Conservation (phyloP, 2,888 invertebrate species). For the Nomada fabriciana region DNA sequence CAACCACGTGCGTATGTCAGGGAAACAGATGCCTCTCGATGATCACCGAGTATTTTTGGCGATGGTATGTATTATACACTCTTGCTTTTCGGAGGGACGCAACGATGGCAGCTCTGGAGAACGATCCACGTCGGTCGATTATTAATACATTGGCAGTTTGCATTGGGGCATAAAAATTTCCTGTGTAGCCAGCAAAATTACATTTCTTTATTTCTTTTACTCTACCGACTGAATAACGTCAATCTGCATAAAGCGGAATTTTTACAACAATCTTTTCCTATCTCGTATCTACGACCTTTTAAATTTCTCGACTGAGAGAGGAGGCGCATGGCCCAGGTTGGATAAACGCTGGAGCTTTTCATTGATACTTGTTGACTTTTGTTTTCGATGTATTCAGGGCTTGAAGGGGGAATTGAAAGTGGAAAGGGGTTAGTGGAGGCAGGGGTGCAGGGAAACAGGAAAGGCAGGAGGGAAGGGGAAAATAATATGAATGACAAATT, state of each 20-base stretch:
- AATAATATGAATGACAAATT: too few relatives aligned
- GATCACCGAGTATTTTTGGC: constrained; percentile 62
- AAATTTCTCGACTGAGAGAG: not conserved
- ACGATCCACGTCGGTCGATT: constrained; percentile 8
- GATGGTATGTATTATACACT: constrained; percentile 8
- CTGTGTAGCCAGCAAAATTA: too few relatives aligned
- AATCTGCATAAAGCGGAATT: too few relatives aligned
- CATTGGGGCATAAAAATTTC: too few relatives aligned
- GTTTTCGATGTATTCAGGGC: not conserved
- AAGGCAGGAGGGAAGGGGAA: too few relatives aligned
- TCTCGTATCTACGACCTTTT: not conserved
- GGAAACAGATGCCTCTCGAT: constrained; percentile 66
- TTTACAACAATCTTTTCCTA: not conserved
- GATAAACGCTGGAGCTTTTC: not conserved
- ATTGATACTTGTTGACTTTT: not conserved
- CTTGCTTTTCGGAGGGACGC: constrained; percentile 22
- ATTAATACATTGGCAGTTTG: constrained; percentile 15
- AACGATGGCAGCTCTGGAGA: constrained; percentile 2
- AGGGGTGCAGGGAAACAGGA: too few relatives aligned
- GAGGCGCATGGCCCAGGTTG: constrained; percentile 2
- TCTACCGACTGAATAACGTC: too few relatives aligned
- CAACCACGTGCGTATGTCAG: constrained; percentile 49
- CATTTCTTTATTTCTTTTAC: too few relatives aligned
- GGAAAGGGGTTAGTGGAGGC: not conserved
- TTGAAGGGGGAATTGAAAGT: not conserved